Conservation (phyloP, 2,113 vertebrate species). For the Muscicapa adusta region DNA sequence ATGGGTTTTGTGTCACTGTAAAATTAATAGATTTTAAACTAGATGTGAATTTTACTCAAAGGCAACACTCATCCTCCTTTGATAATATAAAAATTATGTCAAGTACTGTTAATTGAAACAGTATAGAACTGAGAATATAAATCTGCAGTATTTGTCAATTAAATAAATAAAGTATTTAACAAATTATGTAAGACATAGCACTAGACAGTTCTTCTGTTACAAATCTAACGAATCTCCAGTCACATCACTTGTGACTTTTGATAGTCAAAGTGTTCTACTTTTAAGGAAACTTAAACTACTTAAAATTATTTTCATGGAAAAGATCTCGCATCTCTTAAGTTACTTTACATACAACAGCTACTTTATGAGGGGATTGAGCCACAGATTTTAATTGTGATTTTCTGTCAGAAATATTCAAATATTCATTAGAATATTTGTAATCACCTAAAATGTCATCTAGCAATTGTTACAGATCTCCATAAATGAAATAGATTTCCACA, state of each 20-base stretch:
- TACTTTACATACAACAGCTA: background rate
- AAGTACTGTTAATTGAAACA: background rate
- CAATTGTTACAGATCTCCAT: background rate
- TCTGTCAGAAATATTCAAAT: background rate
- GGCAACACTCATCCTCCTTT: background rate
- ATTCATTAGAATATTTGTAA: background rate
- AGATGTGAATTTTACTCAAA: background rate
- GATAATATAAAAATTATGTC: background rate
- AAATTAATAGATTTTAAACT: background rate
- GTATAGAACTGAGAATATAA: background rate
- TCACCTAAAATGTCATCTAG: background rate
- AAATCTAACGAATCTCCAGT: background rate
- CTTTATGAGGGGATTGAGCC: background rate
- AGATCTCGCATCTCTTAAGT: background rate
- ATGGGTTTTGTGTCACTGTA: background rate
- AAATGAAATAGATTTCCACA: background rate
- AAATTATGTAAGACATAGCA: background rate
- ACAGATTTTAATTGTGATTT: background rate
- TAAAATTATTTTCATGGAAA: background rate
- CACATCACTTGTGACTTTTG: background rate
- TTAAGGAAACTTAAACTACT: background rate
- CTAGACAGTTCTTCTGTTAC: background rate
- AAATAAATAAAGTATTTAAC: background rate
- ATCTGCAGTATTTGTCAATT: background rate
- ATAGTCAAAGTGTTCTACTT: background rate